Base-by-base conservation (phyloP, 1,140 invertebrate genomes). In the Dendrolimus punctatus region DNA sequence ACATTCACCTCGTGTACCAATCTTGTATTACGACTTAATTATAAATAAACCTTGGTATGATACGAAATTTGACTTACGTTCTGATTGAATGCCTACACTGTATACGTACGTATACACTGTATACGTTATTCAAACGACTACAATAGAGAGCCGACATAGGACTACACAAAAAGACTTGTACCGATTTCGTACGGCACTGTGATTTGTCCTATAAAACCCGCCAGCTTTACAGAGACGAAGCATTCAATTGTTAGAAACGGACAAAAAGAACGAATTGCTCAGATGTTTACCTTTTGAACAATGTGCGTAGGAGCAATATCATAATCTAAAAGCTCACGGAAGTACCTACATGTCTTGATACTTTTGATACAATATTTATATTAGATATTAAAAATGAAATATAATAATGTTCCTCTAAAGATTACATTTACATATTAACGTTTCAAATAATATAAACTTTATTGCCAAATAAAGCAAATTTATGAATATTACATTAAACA, bases 261-360 rank as follows among this genome's bases (percentile, higher is more conserved):
- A 68, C 63, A 69, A 73, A 68, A 62, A 63, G 58, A 66, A 71
- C 55, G 64, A 61, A 67, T 66, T 65, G 69, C 66, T 60, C 65
- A 65, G 61, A 63, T 74, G 71, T 78, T 78, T 74, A 73, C 62
- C 57, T 70, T 71, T 57, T 51, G 56, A 68, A 73, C 64, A 71
- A 71, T 71, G 62, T 68, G 66, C 64, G 66, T 71, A 73, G 70
- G 69, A 71, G 71, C 64, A 49, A 60, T 65, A 68, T 57, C 56
- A 59, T 56, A 51, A 61, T 70, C 48, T 47, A 42, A 45, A 50
- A 39, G 6, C 7, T 6, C 6, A 8, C 23, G 37, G 23, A 63
- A 61, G 23, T 49, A 46, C 66, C 44, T 76, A 73, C 66, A 66
- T 73, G 68, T 62, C 76, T 65, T 23, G 1, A 23, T 23, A 23